Evolutionary conservation across 1,140 invertebrate species (phyloP), one percentile per base, ranked within the genome.

Genomic region (Phocides pigmalion): DNA sequence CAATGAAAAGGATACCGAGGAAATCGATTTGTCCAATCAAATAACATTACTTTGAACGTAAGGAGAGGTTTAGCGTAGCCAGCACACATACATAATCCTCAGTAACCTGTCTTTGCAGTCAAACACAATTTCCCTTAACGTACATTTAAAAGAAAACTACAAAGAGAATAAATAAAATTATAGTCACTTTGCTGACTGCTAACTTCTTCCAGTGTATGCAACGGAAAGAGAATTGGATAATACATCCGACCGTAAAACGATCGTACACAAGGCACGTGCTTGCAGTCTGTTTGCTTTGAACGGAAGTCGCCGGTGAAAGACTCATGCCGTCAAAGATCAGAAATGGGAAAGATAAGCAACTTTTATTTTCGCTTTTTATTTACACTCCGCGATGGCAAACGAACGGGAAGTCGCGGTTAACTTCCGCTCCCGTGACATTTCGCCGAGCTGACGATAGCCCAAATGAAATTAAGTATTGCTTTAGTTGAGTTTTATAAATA

Each of bases 211-310:
- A 49, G 11, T 32, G 56, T 61, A 61, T 61, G 56, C 44, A 61
- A 47, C 44, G 56, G 56, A 61, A 61, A 61, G 56, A 61, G 56
- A 61, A 61, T 61, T 49, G 56, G 56, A 61, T 61, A 61, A 61
- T 49, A 61, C 32, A 53, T 53, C 32, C 50, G 50, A 53, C 44
- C 56, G 56, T 49, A 61, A 61, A 61, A 35, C 32, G 56, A 61
- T 61, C 25, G 56, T 47, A 61, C 44, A 61, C 56, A 22, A 61
- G 56, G 44, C 46, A 61, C 44, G 56, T 53, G 50, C 50, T n/a
- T 15, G 44, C 28, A 61, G 50, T 61, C 28, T 61, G 44, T 61
- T 61, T 49, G 56, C 56, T 61, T 47, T 22, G 44, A 32, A n/a
- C 44, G 56, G 56, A 61, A 61, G 56, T 49, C 17, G 44, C 56